Conservation (phyloP, 2,113 vertebrate genomes). For the Pimephales promelas region DNA sequence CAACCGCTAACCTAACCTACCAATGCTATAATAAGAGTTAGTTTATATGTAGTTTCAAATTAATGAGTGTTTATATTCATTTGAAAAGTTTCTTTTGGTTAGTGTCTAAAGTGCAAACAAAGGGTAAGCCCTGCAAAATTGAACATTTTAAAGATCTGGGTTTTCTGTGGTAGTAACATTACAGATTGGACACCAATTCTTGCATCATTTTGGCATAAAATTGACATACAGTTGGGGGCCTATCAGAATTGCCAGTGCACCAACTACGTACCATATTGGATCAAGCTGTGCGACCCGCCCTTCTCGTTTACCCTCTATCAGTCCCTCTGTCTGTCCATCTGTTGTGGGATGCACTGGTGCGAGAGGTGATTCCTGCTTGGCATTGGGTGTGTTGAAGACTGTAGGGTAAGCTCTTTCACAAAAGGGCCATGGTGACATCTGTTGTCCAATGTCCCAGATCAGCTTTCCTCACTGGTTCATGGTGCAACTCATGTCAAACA, state of each 20-base stretch:
- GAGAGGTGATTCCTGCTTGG: background rate
- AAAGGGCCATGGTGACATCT: background rate
- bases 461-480: background rate
- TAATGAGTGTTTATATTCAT: no score
- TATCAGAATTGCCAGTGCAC: background rate
- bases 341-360: conserved; percentile 5
- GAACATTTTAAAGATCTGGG: background rate
- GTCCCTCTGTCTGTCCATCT: conserved; percentile 32
- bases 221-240: background rate
- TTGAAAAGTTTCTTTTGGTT: no score
- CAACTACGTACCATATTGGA: background rate
- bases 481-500: background rate
- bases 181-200: background rate
- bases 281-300: conserved; percentile 6
- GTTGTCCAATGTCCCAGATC: background rate
- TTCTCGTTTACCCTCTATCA: conserved; percentile 23
- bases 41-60: no score
- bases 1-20: no score
- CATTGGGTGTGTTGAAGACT: conserved; percentile 15
- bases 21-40: no score
- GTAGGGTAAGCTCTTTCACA: background rate
- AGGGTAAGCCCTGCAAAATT: background rate
- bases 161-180: background rate
- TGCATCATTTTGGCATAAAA: background rate
- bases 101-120: no score